Base-by-base conservation (phyloP, 2,113 vertebrate species). In the Entomyzon cyanotis region DNA sequence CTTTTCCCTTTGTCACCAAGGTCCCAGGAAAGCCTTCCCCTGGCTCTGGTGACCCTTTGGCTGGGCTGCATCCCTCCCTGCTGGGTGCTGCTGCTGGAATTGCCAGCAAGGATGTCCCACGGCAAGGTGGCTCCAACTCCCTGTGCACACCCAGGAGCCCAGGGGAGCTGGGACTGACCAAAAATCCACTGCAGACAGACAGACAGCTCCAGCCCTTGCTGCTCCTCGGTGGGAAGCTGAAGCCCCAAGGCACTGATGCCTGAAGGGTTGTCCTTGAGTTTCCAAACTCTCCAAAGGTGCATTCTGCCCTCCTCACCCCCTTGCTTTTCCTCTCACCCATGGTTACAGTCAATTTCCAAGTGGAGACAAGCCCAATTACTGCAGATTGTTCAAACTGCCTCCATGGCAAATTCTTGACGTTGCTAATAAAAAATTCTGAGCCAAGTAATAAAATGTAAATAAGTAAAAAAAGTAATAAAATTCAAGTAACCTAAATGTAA, bases 351-450 rank as follows among this genome's bases (percentile, higher is more conserved):
- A 44, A 90, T 80, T 81, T 95, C 75, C 52, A 21, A 37, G 22
- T 16, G 15, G 39, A 81, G 75, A 90, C 55, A 60, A 93, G 79
- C 42, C 42, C 60, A 84, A 78, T 86, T 93, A 78, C 41, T 83
- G 47, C 25, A 77, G 64, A 80, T 88, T 60, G 58, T 60, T 88
- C 87, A 78, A 87, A 78, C 47, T 64, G 73, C 24, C 47, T 95
- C 71, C 60, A 71, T 11, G 44, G 39, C 70, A 60, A 95, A 69
- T 5, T 9, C 39, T 35, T 91, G 59, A 90, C 82, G 60, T 58
- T 89, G 46, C 59, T 88, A 90, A 80, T 77, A 94, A 95, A 97
- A 95, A 86, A 70, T 44, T 46, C 44, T 83, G 93, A 94, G 68
- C 68, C 79, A 68, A 86, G 63, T 44, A 84, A 88, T 90, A 93